A percentile compares a stretch with the other conserved stretches of the same genome.
Conservation (phyloP, 2,888 invertebrate species). For the Tortricodes alternella region DNA sequence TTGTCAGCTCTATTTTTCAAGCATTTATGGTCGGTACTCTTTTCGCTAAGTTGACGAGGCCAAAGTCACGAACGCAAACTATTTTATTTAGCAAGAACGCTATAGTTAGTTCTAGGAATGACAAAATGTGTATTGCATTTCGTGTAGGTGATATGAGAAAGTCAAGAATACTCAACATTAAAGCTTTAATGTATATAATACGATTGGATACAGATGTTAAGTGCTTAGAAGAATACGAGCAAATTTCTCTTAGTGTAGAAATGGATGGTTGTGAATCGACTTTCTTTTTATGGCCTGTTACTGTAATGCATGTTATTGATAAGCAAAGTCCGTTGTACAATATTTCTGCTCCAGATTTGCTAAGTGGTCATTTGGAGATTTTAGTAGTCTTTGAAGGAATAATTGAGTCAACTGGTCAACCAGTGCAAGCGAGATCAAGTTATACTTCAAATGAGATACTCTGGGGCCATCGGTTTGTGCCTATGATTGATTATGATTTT, state of each 20-base stretch:
- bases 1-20: conserved; percentile 94
- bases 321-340: conserved; percentile 93
- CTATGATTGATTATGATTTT: conserved; percentile 89
- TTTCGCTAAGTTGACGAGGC: conserved; percentile 97
- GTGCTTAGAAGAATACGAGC: conserved; percentile 87
- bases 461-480: conserved; percentile 94
- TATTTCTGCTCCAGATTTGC: conserved; percentile 94
- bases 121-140: conserved; percentile 93
- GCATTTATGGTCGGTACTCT: conserved; percentile 92
- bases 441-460: conserved; percentile 91
- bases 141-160: conserved; percentile 97
- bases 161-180: conserved; percentile 97
- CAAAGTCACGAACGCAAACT: conserved; percentile 96
- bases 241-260: conserved; percentile 88
- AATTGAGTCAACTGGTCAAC: conserved; percentile 93
- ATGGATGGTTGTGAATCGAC: conserved; percentile 94
- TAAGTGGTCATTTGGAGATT: conserved; percentile 92
- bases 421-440: conserved; percentile 91
- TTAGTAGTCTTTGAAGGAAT: conserved; percentile 95
- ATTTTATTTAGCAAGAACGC: conserved; percentile 95
- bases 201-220: conserved; percentile 91
- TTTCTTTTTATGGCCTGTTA: conserved; percentile 98
- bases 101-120: conserved; percentile 93
- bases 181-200: conserved; percentile 92
- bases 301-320: conserved; percentile 95